Evolutionary conservation across 1,140 invertebrate genomes (phyloP), one percentile per base, ranked within the genome.

Genomic region (Drosophila arizonae): DNA sequence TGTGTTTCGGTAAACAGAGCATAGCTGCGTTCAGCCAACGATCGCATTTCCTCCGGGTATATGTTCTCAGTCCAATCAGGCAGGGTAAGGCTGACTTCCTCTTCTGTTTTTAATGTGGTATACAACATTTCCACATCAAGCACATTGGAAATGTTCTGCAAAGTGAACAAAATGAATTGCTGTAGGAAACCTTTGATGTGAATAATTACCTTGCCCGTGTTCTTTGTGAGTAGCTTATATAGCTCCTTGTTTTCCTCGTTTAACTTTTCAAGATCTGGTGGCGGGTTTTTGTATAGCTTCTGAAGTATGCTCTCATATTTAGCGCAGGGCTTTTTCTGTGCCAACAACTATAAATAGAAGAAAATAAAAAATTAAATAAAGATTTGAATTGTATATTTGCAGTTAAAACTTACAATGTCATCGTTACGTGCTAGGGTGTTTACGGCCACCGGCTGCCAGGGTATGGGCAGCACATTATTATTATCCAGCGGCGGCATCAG

Each of bases 361-460:
- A 50, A 43, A 46, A 55, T 30, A 3, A 50, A 39, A 46, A 55
- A 3, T 56, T 8, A 36, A 46, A 62, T 11, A 5, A 30, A 21
- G 13, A 15, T 21, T 36, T 6, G 21, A 17, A 6, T 54, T 28
- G 0, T 48, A 21, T 28, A 24, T 24, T 21, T 11, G 15, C 33
- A 28, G 21, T 24, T 24, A 24, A 24, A 63, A 92, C 92, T 92
- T 93, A 97, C 96, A 90, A 94, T 94, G 91, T 97, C 96, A 41
- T 94, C 77, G 24, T 93, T 72, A 54, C 93, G 93, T 0, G 96
- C 95, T 45, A 94, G 91, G 5, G 95, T 95, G 91, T 97, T 95
- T 13, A 98, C 94, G 1, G 97, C 96, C 79, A 98, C 95, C 0
- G 97, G 97, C 79, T 97, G 96, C 97, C 97, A 99, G 0, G 92